phyloP scores from a whole-genome alignment of 2,888 invertebrate species.

The Lycaena phlaeas region DNA sequence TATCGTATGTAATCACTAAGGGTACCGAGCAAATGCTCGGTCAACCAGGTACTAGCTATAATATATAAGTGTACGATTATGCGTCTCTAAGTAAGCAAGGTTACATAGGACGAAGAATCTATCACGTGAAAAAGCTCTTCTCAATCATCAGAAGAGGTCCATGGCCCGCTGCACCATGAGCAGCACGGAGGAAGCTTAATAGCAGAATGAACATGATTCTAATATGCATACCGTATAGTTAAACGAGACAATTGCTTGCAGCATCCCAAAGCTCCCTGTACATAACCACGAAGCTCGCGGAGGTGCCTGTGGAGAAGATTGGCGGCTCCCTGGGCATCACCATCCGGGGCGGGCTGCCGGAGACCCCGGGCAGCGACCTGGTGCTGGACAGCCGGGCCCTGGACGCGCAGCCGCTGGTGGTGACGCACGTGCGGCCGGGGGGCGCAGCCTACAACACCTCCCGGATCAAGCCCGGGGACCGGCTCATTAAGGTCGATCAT shows the following conservation, averaged over 20 bases:
- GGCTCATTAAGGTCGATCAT: constrained; percentile 89
- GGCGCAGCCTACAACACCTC: constrained; percentile 94
- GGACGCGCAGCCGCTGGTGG: constrained; percentile 82
- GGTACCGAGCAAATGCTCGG: too few species aligned
- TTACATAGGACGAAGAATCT: too few species aligned
- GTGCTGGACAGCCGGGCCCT: constrained; percentile 72
- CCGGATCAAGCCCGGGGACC: constrained; percentile 91
- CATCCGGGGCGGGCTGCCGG: constrained; percentile 82
- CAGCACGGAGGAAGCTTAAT: too few species aligned
- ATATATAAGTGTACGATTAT: too few species aligned
- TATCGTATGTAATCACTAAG: too few species aligned
- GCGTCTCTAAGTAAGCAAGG: too few species aligned
- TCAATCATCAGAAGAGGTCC: too few species aligned
- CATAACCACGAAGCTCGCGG: constrained; percentile 83
- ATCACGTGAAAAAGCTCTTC: too few species aligned
- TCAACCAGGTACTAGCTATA: too few species aligned
- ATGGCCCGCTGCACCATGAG: too few species aligned
- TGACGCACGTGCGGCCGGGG: constrained; percentile 90
- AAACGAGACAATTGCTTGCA: constrained; percentile 14
- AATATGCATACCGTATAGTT: too few species aligned
- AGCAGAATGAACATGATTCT: too few species aligned
- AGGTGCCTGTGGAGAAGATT: constrained; percentile 85
- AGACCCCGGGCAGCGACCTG: constrained; percentile 74
- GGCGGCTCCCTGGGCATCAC: constrained; percentile 91
- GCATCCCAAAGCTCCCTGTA: constrained; percentile 82